Evolutionary conservation across 1,140 invertebrate genomes (phyloP).

Genomic region (Cecropterus lyciades): DNA sequence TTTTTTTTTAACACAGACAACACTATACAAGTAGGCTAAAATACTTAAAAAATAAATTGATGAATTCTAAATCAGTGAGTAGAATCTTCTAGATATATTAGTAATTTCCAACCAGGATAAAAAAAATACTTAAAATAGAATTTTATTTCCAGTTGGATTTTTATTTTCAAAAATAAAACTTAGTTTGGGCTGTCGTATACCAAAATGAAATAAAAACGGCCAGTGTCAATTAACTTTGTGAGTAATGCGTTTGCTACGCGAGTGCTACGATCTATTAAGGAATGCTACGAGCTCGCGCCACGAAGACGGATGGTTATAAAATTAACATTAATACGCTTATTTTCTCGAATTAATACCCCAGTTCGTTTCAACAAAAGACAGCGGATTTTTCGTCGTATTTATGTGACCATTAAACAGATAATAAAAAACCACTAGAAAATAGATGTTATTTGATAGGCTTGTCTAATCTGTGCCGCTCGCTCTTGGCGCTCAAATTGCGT

Average conservation of each 20-base stretch:
- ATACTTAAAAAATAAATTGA: not conserved
- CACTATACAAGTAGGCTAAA: slow-evolving; percentile 49
- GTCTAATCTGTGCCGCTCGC: slow-evolving; percentile 13
- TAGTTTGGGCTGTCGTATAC: slow-evolving; percentile 19
- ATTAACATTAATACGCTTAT: slow-evolving; percentile 11
- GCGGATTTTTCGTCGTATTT: slow-evolving; percentile 10
- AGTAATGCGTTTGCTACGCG: slow-evolving; percentile 55
- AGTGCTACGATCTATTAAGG: slow-evolving; percentile 51
- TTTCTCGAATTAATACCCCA: slow-evolving; percentile 5
- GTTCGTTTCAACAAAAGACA: slow-evolving; percentile 13
- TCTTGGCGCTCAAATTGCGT: slow-evolving; percentile 26
- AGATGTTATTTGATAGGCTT: slow-evolving; percentile 32
- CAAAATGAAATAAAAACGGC: slow-evolving; percentile 9
- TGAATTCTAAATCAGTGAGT: too few species aligned
- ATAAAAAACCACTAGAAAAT: slow-evolving; percentile 29
- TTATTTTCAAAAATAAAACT: slow-evolving; percentile 7
- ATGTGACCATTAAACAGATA: slow-evolving; percentile 21
- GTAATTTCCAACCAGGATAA: not conserved
- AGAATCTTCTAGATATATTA: too few species aligned
- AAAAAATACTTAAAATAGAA: not conserved
- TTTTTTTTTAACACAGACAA: slow-evolving; percentile 46
- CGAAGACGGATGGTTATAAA: slow-evolving; percentile 21
- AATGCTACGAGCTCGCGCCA: slow-evolving; percentile 17
- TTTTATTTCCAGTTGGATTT: too few species aligned
- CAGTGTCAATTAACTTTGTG: slow-evolving; percentile 2